phyloP scores from a whole-genome alignment of 2,888 invertebrate genomes.

The Phaedon cochleariae region DNA sequence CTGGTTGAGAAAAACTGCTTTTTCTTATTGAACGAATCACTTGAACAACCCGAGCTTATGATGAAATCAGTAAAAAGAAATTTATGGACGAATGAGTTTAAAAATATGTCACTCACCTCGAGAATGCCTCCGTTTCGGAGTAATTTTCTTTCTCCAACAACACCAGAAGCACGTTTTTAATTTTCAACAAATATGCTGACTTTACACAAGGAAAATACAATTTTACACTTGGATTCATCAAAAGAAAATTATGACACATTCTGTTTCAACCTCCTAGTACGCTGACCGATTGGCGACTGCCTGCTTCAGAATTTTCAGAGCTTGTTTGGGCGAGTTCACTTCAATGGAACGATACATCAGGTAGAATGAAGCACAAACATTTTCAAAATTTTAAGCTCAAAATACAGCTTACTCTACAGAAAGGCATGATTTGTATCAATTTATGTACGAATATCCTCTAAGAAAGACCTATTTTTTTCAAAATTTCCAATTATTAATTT shows the following conservation, averaged over 20 bases:
- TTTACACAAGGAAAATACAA: conserved; percentile 55
- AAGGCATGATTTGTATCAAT: neutral
- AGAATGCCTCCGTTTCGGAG: conserved; percentile 54
- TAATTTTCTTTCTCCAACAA: conserved; percentile 49
- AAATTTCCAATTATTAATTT: conserved; percentile 32
- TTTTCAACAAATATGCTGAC: conserved; percentile 51
- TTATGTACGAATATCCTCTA: neutral
- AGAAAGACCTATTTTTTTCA: neutral
- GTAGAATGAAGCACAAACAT: conserved; percentile 23
- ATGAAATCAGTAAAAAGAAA: conserved; percentile 4
- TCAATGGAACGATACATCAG: conserved; percentile 40
- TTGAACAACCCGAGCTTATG: conserved; percentile 12
- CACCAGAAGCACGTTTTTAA: conserved; percentile 52
- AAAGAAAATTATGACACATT: conserved; percentile 63
- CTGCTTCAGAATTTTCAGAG: conserved; percentile 61
- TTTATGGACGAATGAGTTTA: conserved; percentile 42
- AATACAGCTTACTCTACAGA: neutral
- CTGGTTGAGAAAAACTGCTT: conserved; percentile 33
- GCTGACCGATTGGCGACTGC: conserved; percentile 63
- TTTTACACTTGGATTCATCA: conserved; percentile 59
- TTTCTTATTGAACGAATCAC: conserved; percentile 25
- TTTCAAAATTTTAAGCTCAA: neutral
- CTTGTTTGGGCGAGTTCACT: conserved; percentile 63
- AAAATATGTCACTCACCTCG: conserved; percentile 62
- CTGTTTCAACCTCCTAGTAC: conserved; percentile 61